These are phyloP conservation scores for Gobionotothen gibberifrons DNA, from an alignment of 2,797 vertebrate species.

Conservation along the genomic window DNA sequence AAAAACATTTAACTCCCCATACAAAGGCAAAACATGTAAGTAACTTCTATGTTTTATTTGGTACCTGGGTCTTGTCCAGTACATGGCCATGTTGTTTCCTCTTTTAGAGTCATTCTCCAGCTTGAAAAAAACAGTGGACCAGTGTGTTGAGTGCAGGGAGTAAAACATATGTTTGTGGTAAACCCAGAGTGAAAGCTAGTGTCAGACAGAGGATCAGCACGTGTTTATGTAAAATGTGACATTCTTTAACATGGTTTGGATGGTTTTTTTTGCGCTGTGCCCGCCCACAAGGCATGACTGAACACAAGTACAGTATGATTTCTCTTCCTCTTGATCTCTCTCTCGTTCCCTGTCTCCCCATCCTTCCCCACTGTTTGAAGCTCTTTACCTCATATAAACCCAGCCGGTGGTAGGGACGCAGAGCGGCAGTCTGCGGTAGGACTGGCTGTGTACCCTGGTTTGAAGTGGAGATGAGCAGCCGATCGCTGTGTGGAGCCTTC, in stretches of 20 bases:
- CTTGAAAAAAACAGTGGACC: slow-evolving; percentile 24
- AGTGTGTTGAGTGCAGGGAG: slow-evolving; percentile 25
- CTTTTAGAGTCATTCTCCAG: slow-evolving; percentile 7
- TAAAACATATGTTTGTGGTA: slow-evolving; percentile 40
- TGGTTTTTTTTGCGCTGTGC: slow-evolving; percentile 29
- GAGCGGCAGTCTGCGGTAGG: slow-evolving; percentile 33
- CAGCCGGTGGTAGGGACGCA: slow-evolving; percentile 46
- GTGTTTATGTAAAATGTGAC: slow-evolving; percentile 43
- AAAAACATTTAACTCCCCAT: not conserved
- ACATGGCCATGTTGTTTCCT: not conserved
- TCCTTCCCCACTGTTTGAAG: slow-evolving; percentile 48
- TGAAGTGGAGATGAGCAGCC: slow-evolving; percentile 68
- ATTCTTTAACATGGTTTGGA: slow-evolving; percentile 33
- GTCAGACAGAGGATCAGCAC: slow-evolving; percentile 45
- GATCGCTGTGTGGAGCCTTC: slow-evolving; percentile 40
- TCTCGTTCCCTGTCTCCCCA: slow-evolving; percentile 27
- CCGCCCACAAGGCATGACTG: slow-evolving; percentile 35
- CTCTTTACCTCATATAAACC: slow-evolving; percentile 67
- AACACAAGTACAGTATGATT: slow-evolving; percentile 53
- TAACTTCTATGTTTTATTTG: not conserved
- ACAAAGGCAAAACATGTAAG: not conserved
- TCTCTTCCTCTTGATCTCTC: slow-evolving; percentile 50
- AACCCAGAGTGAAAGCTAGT: slow-evolving; percentile 38
- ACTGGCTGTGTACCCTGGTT: slow-evolving; percentile 47
- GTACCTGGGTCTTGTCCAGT: not conserved